phyloP scores from a whole-genome alignment of 1,140 invertebrate genomes.

The Drosophila littoralis region DNA sequence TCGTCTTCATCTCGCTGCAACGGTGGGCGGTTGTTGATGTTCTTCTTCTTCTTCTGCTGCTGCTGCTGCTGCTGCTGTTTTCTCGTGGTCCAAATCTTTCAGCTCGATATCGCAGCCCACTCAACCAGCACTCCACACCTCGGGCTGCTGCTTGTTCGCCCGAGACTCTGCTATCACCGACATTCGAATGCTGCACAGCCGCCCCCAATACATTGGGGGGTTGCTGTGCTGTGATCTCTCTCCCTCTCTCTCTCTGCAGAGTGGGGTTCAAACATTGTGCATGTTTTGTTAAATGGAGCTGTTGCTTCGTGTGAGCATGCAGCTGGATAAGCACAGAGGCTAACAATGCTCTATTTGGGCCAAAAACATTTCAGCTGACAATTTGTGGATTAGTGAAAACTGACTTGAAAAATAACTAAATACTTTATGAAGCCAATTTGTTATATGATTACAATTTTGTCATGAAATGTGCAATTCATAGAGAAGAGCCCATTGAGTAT shows the following conservation, averaged over 20 bases:
- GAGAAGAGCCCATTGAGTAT: neutral
- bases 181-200: constrained; percentile 20
- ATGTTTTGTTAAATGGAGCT: neutral
- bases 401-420: neutral
- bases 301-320: constrained; percentile 45
- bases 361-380: constrained; percentile 8
- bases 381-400: neutral
- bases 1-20: constrained; percentile 20
- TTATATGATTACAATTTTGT: too few relatives aligned
- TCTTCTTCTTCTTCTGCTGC: constrained; percentile 1
- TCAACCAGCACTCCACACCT: constrained; percentile 4
- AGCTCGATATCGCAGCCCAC: constrained; percentile 24
- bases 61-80: neutral
- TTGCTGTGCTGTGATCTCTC: neutral
- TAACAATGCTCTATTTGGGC: neutral
- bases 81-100: constrained; percentile 9
- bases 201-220: constrained; percentile 19
- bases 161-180: constrained; percentile 18
- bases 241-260: neutral
- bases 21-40: constrained; percentile 2
- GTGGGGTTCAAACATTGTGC: constrained; percentile 6
- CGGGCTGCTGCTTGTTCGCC: constrained; percentile 18
- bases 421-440: neutral
- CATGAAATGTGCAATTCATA: too few relatives aligned
- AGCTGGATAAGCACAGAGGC: constrained; percentile 21